Evolutionary conservation across 1,140 invertebrate species (phyloP).

Genomic region (Heliothis subflexa): DNA sequence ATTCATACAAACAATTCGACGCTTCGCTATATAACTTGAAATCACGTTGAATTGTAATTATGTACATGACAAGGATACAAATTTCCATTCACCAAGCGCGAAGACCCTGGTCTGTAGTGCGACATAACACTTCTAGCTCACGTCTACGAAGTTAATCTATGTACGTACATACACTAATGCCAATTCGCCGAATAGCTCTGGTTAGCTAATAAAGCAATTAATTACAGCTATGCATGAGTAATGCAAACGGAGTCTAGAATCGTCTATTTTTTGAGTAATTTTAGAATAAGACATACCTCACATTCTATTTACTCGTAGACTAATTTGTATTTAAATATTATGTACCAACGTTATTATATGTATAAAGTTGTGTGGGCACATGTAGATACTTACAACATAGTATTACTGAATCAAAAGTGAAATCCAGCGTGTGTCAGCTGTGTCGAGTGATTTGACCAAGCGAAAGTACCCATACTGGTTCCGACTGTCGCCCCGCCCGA

Average conservation of each 20-base stretch:
- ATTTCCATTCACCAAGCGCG: conserved; percentile 53
- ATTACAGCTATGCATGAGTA: not conserved
- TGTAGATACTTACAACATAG: conserved; percentile 11
- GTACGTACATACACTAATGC: conserved; percentile 7
- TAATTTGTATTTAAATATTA: too few relatives aligned
- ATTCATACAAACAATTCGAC: conserved; percentile 50
- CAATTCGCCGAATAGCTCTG: not conserved
- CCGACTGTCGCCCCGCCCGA: conserved; percentile 54
- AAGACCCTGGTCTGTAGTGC: conserved; percentile 49
- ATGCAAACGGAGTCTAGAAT: too few relatives aligned
- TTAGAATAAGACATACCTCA: too few relatives aligned
- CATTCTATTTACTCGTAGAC: too few relatives aligned
- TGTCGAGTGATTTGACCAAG: conserved; percentile 67
- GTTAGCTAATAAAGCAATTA: conserved; percentile 17
- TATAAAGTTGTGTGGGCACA: too few relatives aligned
- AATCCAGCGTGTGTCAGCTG: conserved; percentile 70
- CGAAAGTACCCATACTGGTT: conserved; percentile 84
- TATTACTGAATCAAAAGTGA: conserved; percentile 69
- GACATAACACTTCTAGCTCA: conserved; percentile 22
- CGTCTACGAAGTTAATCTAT: conserved; percentile 28
- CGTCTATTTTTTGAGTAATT: too few relatives aligned
- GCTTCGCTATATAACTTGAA: conserved; percentile 53
- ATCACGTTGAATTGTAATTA: conserved; percentile 63
- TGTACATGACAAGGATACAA: conserved; percentile 59
- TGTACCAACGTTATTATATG: too few relatives aligned